A percentile compares a stretch with the other conserved stretches of the same genome.
phyloP scores from a whole-genome alignment of 1,140 invertebrate genomes.

The Cherax quadricarinatus region DNA sequence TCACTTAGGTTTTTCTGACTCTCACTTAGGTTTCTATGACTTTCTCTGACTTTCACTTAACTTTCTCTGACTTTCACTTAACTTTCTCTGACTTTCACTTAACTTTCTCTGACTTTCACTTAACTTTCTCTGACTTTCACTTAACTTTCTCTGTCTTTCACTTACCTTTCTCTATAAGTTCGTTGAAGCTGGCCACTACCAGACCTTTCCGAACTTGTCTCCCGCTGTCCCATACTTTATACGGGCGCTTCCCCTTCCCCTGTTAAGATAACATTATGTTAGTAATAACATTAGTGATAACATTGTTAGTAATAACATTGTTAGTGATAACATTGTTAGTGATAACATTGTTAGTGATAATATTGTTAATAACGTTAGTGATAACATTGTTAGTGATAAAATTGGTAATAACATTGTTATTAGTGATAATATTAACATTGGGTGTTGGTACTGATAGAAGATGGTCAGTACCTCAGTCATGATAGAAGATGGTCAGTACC shows the following conservation, averaged over 20 bases:
- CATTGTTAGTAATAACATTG: background rate
- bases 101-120: too few relatives aligned
- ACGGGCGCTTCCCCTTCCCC: slow-evolving; percentile 91
- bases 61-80: slow-evolving; percentile 58
- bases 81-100: too few relatives aligned
- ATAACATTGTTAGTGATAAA: slow-evolving; percentile 1
- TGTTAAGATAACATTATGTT: slow-evolving; percentile 26
- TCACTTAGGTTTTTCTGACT: too few relatives aligned
- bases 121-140: too few relatives aligned
- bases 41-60: too few relatives aligned
- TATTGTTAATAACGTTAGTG: background rate
- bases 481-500: too few relatives aligned
- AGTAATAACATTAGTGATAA: background rate
- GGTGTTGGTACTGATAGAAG: too few relatives aligned
- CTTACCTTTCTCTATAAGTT: slow-evolving; percentile 88
- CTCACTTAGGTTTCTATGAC: too few relatives aligned
- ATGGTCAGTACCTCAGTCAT: too few relatives aligned
- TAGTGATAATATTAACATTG: slow-evolving; percentile 9
- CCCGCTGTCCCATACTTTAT: slow-evolving; percentile 98
- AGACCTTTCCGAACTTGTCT: slow-evolving; percentile 94
- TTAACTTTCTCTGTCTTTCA: background rate
- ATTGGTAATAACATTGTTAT: background rate
- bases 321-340: background rate
- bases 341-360: background rate
- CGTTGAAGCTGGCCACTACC: slow-evolving; percentile 93